Base-by-base conservation (phyloP, 2,888 invertebrate species). In the Ochropleura leucogaster region DNA sequence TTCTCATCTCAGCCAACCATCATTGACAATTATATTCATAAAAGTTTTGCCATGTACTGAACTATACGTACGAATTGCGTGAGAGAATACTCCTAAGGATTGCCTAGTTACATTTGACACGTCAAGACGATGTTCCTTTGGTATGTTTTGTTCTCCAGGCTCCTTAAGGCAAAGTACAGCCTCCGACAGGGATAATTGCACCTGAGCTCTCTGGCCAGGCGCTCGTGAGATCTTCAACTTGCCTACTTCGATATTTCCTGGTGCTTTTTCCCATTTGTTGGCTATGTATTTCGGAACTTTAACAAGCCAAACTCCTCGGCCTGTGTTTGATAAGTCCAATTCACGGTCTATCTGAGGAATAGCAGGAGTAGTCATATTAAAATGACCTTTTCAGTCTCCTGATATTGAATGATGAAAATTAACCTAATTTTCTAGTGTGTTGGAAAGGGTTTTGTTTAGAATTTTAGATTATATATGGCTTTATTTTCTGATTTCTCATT, bases 281-380 rank as follows among this genome's bases (percentile, higher is more conserved):
- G 99, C 98, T 87, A 99, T 98, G 93, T 99, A 99, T 96, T 99
- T 99, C 1, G 99, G 99, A 14, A 98, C 98, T 96, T 99, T 99
- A 0, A 99, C 99, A 10, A 99, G 97, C 99, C 99, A 99, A 16
- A 99, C 99, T 77, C 99, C 99, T 89, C 99, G 97, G 30, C 98
- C 98, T 30, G 98, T 98, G 93, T 99, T 98, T 30, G 98, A 98
- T 70, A 99, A 97, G 96, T 99, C 99, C 82, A 99, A 96, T 93
- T 98, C 98, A 83, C 98, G 97, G 90, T 98, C 98, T 68, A 97
- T 97, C 84, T 98, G 98, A 69, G 97, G 95, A 64, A 88, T 83
- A 65, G 88, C 90, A 77, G 74, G 88, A 77, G 91, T 86, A 88
- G 87, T 90, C 91, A 91, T 91, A 74, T 69, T 86, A 42, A 62